These are phyloP conservation scores for Pelvicachromis taeniatus DNA, from an alignment of 2,113 vertebrate genomes.

Conservation along the genomic window DNA sequence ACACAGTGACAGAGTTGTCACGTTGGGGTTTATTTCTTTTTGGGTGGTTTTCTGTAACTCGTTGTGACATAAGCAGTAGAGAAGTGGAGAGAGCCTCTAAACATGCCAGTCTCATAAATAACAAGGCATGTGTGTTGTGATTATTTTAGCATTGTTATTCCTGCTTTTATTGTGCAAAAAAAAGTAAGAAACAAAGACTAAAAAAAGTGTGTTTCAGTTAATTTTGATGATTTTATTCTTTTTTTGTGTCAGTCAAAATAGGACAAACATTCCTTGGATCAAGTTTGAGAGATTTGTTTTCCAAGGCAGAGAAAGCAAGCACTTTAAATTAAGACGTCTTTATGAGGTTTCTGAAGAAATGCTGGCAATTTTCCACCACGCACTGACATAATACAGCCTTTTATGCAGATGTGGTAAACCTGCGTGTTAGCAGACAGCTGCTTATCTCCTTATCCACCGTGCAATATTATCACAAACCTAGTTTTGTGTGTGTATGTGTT, in stretches of 20 bases:
- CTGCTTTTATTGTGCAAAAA: background rate
- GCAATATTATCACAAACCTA: background rate
- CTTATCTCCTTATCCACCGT: background rate
- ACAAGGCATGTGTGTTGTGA: background rate
- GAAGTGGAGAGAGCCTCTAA: background rate
- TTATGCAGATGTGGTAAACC: background rate
- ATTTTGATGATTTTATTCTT: background rate
- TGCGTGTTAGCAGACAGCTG: background rate
- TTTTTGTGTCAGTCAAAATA: background rate
- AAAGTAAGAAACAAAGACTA: background rate
- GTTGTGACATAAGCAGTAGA: background rate
- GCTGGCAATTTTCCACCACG: background rate
- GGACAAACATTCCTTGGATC: background rate
- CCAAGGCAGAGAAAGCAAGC: background rate
- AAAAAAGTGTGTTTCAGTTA: background rate
- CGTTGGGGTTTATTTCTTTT: fast-evolving
- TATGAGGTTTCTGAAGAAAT: background rate
- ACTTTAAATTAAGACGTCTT: background rate
- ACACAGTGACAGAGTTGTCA: background rate
- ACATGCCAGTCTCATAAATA: background rate
- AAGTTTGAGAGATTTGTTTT: background rate
- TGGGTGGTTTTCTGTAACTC: background rate
- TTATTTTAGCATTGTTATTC: background rate
- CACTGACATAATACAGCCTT: background rate
- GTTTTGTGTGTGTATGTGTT: background rate